Percentiles rank a stretch among this genome's conserved stretches.
Evolutionary conservation across 2,888 invertebrate genomes (phyloP).

Genomic region (Caenorhabditis sulstoni): DNA sequence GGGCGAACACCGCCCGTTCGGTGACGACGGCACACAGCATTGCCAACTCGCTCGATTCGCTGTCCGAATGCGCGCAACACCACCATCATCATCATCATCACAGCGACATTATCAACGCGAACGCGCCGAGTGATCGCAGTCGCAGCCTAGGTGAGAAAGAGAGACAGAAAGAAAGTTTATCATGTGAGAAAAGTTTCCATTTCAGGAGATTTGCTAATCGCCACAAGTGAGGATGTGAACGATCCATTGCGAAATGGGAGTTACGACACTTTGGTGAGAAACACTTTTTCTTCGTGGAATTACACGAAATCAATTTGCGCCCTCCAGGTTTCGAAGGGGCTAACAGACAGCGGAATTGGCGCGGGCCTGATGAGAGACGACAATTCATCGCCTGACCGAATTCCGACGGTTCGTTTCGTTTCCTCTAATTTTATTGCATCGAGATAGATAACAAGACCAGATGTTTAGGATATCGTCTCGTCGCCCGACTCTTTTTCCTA

Average conservation of each 20-base stretch:
- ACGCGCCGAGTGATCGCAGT: conserved; percentile 33
- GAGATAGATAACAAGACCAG: background rate
- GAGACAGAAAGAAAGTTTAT: background rate
- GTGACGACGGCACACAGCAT: conserved; percentile 20
- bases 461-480: conserved; percentile 40
- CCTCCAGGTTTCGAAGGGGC: conserved; percentile 44
- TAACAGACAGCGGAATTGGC: conserved; percentile 59
- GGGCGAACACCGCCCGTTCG: background rate
- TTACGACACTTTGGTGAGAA: conserved; percentile 49
- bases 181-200: conserved; percentile 1
- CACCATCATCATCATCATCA: conserved; percentile 6
- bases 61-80: conserved; percentile 51
- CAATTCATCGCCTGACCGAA: conserved; percentile 42
- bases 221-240: conserved; percentile 28
- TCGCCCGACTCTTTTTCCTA: conserved; percentile 39
- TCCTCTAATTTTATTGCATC: conserved; percentile 4
- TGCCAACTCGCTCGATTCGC: conserved; percentile 55
- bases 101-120: conserved; percentile 31
- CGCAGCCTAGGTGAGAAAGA: conserved; percentile 28
- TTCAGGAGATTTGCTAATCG: conserved; percentile 36
- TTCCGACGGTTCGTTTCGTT: conserved; percentile 39
- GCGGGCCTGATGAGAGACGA: conserved; percentile 49
- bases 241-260: conserved; percentile 45
- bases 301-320: background rate
- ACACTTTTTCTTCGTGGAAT: conserved; percentile 2